These are phyloP conservation scores for Zeuzera pyrina DNA, from an alignment of 2,888 invertebrate genomes.

Conservation along the genomic window DNA sequence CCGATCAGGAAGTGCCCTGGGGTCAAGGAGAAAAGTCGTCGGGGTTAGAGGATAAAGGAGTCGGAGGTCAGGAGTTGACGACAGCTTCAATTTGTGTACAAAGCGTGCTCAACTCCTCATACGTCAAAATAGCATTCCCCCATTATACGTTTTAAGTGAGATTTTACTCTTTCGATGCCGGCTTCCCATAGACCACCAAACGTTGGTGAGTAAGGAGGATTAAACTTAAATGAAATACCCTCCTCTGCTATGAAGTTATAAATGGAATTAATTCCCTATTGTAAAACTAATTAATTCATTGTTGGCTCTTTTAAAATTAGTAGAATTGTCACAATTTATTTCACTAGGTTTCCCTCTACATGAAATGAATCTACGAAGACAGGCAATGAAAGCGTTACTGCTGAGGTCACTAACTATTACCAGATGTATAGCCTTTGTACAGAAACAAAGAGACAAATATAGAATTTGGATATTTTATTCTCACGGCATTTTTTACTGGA, in stretches of 20 bases:
- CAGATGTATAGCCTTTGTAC: conserved; percentile 3
- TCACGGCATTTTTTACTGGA: conserved; percentile 9
- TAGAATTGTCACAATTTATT: no score
- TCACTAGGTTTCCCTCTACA: no score
- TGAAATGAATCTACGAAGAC: conserved; percentile 6
- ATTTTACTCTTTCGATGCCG: conserved; percentile 3
- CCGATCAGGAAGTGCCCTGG: no score
- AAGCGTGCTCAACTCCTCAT: conserved; percentile 1
- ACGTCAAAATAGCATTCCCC: conserved; percentile 1
- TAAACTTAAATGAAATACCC: conserved; percentile 13
- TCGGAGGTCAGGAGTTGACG: conserved; percentile 1
- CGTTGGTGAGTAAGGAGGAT: conserved; percentile 11
- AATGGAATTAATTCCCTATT: conserved; percentile 1
- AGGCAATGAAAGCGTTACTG: neutral
- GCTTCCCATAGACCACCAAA: conserved; percentile 9
- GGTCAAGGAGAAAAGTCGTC: no score
- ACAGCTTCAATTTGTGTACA: conserved; percentile 4
- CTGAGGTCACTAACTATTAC: conserved; percentile 4
- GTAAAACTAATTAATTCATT: no score
- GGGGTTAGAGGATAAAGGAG: neutral
- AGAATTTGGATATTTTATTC: conserved; percentile 12
- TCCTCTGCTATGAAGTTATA: conserved; percentile 9
- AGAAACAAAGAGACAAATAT: conserved; percentile 14
- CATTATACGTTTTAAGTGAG: conserved; percentile 1
- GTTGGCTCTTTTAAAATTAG: no score